Evolutionary conservation across 2,888 invertebrate species (phyloP), one percentile per base, ranked within the genome.

Genomic region (Dexiosoma caninum): DNA sequence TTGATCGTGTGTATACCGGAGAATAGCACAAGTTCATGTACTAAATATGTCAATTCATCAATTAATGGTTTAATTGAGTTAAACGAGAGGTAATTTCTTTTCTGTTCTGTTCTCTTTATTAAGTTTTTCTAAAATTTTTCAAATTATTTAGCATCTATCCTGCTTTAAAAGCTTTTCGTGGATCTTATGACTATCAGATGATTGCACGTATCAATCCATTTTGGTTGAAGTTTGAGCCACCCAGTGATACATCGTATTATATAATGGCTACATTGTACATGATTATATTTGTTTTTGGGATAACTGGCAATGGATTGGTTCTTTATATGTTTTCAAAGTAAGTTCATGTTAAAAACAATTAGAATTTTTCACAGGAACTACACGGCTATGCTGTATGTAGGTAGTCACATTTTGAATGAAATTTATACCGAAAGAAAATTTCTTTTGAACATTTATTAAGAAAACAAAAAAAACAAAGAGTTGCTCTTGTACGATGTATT

Each of bases 321-420:
- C 92, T 95, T 76, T 92, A 93, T 85, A 93, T 95, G 93, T 95
- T 94, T 86, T 87, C 92, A 82, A 94, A 93, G 95, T 95, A 88
- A 93, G 92, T 91, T 37, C 2, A n/a, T 1, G 2, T 49, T 53
- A 53, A 16, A 49, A n/a, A n/a, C n/a, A n/a, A n/a, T n/a, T n/a
- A n/a, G n/a, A n/a, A n/a, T n/a, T n/a, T n/a, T n/a, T n/a, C n/a
- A n/a, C n/a, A n/a, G n/a, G n/a, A n/a, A n/a, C n/a, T n/a, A n/a
- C n/a, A n/a, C n/a, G n/a, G n/a, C n/a, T n/a, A n/a, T n/a, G n/a
- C n/a, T n/a, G n/a, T n/a, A n/a, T n/a, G n/a, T n/a, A n/a, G n/a
- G n/a, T n/a, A n/a, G n/a, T n/a, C n/a, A n/a, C n/a, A n/a, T n/a
- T n/a, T n/a, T n/a, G n/a, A n/a, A n/a, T n/a, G n/a, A n/a, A n/a